Base-by-base conservation (phyloP, 2,113 vertebrate species). In the Poicephalus gulielmi region DNA sequence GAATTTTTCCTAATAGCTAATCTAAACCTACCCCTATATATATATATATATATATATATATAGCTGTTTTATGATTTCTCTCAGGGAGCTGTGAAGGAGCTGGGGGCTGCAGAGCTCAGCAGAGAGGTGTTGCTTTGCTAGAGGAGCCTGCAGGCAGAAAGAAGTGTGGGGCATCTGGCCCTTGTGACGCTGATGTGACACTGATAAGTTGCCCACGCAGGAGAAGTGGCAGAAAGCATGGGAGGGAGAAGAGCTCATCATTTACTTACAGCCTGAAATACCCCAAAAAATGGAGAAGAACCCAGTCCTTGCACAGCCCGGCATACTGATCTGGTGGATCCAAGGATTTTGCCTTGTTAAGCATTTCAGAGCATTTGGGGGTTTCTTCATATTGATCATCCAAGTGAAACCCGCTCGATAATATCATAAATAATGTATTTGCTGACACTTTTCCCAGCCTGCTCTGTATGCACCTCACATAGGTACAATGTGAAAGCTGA, bases 121-220 rank as follows among this genome's bases (percentile, higher is more conserved):
- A 20, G 31, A 27, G 76, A 35, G 33, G 41, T 39, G 33, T 73
- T 67, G 62, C 55, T 83, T 59, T 43, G n/a, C 17, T 47, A 1
- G 37, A 13, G 19, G 60, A 59, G 39, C 66, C 52, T 18, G 11
- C 3, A 2, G 70, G 33, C 52, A 55, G 46, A 30, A 33, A 16
- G 37, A 12, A 0, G 0, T 8, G 10, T 0, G 2, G 39, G 9
- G n/a, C 0, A 0, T 49, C 30, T 20, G 44, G 55, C 33, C 73
- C 24, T 25, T 13, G 53, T 0, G 0, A 75, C 43, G 13, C 67
- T 47, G 62, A 66, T 10, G 39, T 44, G 62, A 10, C 9, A 1
- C 71, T 19, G 35, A 11, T 7, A 14, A 28, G n/a, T 78, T 4
- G 4, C 55, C 55, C 28, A 4, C 0, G 4, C 28, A 22, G 71